These are phyloP conservation scores for Lasius fuliginosus DNA, from an alignment of 2,888 invertebrate genomes.

Conservation along the genomic window DNA sequence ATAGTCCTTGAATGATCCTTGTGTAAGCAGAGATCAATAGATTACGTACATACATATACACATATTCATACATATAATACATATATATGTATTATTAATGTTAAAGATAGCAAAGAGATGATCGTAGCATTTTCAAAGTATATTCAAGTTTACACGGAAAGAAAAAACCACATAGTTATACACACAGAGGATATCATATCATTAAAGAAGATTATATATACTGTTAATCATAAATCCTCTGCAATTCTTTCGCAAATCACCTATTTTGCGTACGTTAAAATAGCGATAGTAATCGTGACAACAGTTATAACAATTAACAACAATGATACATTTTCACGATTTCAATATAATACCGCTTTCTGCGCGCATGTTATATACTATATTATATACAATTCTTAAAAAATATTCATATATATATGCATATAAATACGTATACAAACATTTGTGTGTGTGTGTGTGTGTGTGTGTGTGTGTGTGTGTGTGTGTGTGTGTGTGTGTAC, in stretches of 20 bases:
- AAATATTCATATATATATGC: conserved; percentile 20
- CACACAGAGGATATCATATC: not conserved
- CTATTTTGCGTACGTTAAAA: conserved; percentile 1
- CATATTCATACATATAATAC: conserved; percentile 20
- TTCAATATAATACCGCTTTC: conserved; percentile 5
- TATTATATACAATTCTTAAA: conserved; percentile 18
- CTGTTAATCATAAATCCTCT: conserved; percentile 28
- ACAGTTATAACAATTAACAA: conserved; percentile 68
- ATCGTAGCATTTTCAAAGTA: not conserved
- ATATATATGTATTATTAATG: conserved; percentile 1
- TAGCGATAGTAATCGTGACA: conserved; percentile 56
- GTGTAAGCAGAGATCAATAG: not conserved
- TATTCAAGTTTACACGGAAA: conserved; percentile 22
- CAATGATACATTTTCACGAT: conserved; percentile 53
- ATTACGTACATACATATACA: not conserved
- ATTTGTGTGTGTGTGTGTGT: too few relatives aligned
- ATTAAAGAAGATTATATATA: conserved; percentile 11
- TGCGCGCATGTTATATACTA: conserved; percentile 13
- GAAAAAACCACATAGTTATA: conserved; percentile 6
- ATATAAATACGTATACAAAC: conserved; percentile 54
- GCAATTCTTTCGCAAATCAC: conserved; percentile 8
- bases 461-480: too few relatives aligned
- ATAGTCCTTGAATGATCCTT: not conserved
- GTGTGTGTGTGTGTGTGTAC: too few relatives aligned
- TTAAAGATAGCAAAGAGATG: not conserved